A percentile compares a stretch with the other conserved stretches of the same genome.
phyloP scores from a whole-genome alignment of 2,888 invertebrate genomes.

The Orthosia gothica region DNA sequence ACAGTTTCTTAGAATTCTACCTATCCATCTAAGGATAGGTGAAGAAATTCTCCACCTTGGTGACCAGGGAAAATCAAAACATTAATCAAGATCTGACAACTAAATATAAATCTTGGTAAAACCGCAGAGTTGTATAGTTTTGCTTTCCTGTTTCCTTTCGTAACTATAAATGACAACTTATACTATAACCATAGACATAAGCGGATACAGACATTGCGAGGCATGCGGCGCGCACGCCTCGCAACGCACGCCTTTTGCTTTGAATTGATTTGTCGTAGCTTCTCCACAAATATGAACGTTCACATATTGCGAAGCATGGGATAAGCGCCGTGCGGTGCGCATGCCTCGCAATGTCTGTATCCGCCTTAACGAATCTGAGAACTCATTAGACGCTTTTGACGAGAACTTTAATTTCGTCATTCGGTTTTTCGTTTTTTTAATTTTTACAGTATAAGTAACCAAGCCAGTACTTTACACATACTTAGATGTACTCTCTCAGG shows the following conservation, averaged over 20 bases:
- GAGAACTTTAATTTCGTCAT: neutral
- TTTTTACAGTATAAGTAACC: neutral
- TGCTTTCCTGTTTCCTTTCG: neutral
- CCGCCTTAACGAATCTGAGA: constrained; percentile 6
- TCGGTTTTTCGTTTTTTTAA: too few relatives aligned
- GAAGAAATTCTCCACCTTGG: too few relatives aligned
- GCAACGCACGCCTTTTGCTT: too few relatives aligned
- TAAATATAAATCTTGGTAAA: neutral
- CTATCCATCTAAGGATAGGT: neutral
- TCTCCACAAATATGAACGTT: too few relatives aligned
- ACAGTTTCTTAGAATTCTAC: neutral
- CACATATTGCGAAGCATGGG: too few relatives aligned
- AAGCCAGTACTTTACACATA: neutral
- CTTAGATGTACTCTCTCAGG: too few relatives aligned
- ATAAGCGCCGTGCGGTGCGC: too few relatives aligned
- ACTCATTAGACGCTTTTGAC: constrained; percentile 21
- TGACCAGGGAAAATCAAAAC: neutral
- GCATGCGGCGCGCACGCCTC: too few relatives aligned
- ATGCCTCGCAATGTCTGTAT: too few relatives aligned
- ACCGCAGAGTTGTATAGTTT: neutral
- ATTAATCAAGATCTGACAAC: neutral
- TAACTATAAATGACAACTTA: neutral
- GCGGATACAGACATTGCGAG: too few relatives aligned
- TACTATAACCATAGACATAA: too few relatives aligned
- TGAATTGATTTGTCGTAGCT: too few relatives aligned